Evolutionary conservation across 1,140 invertebrate genomes (phyloP), one percentile per base, ranked within the genome.

Genomic region (Tyrophagus putrescentiae): DNA sequence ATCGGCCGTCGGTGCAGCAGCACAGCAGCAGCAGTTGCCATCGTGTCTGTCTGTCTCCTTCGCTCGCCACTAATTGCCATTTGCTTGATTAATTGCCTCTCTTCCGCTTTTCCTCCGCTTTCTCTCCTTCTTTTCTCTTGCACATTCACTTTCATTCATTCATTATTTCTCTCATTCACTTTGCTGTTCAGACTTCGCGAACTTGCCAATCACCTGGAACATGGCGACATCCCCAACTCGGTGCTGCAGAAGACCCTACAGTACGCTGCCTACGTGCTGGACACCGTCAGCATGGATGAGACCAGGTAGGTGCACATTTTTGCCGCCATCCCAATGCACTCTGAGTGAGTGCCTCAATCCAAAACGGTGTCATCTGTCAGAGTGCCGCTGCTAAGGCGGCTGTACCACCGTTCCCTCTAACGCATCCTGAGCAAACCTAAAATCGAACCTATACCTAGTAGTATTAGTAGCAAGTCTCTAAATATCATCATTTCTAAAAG

Each of bases 201-300:
- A 73, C 76, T 90, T 67, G 75, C 88, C 69, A 79, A 82, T 68
- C 83, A 85, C 70, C 75, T 91, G 68, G 80, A 86, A 70, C 70
- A 72, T 65, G 85, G 85, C 67, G 82, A 87, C 74, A 82, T 90
- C 64, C 80, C 84, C 21, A 84, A 82, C 56, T 84, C 87, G 69
- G 79, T 85, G 62, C 76, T 90, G 64, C 83, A 87, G 76, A 81
- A 81, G 70, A 90, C 90, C 74, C 72, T 90, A 61, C 80, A 85
- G 65, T 90, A 87, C 72, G 85, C 86, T 36, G 84, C 85, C 13
- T 81, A 81, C 68, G 86, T 90, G 7, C 77, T 91, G 53, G 87
- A 91, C 77, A 83, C 84, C 13, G 84, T 89, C 52, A 88, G 85
- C 72, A 81, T 85, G 69, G 85, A 90, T 72, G 86, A 90, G 71